Base-by-base conservation (phyloP, 2,113 vertebrate species). In the Protobothrops mucrosquamatus region DNA sequence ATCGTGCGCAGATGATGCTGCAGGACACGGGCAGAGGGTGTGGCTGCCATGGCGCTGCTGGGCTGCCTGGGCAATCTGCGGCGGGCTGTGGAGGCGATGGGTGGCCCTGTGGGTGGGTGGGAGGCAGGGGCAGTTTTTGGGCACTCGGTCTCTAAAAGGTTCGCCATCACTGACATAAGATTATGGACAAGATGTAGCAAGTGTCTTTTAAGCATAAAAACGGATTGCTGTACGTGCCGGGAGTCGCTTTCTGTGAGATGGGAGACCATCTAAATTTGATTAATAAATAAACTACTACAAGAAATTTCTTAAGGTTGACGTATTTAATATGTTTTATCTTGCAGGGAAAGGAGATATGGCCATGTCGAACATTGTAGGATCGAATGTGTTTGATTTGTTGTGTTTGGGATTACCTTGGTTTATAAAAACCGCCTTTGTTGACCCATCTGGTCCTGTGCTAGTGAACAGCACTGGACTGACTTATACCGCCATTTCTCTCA, bases 261-360 rank as follows among this genome's bases (percentile, higher is more conserved):
- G 29, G 12, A 0, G 0, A 1, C 2, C 12, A 2, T n/a, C 4
- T 69, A 69, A 29, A 69, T 69, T 69, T n/a, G 12, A 69, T 69
- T 69, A 5, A n/a, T 69, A 69, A 15, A 14, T 26, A 10, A n/a
- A 69, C 95, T 89, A 92, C 89, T 94, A 88, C 55, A 61, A 2
- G 24, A 15, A 39, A 22, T 15, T 3, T 85, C 51, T 48, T 26
- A 92, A 92, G 46, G 3, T 1, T 87, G 89, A 90, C 24, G 12
- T 6, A 4, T 14, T 69, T 69, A 90, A 89, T 87, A 61, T 92
- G 89, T 96, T 95, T 95, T 88, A 96, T 96, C 92, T 95, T 96
- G 74, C 97, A 99, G 99, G 99, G 92, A 99, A 98, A 97, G 99
- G 98, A 26, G 99, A 99, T 96, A 99, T 99, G 99, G 99, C 99